phyloP scores from a whole-genome alignment of 2,113 vertebrate species.

The Alethe diademata region DNA sequence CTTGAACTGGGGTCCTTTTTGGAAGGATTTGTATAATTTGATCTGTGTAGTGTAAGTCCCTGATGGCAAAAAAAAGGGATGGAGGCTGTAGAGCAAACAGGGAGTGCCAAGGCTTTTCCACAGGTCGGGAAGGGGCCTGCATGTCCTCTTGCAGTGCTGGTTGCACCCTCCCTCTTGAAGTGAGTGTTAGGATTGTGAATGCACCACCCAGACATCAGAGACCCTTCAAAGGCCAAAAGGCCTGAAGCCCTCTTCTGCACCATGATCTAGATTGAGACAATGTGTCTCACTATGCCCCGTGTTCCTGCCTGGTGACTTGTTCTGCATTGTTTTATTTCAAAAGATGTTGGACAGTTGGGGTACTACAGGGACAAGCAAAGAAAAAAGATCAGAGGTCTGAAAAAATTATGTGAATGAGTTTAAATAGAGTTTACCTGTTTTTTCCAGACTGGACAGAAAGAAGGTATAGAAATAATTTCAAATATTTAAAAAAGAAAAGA shows the following conservation, averaged over 20 bases:
- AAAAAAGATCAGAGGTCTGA: neutral
- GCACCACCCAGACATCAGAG: neutral
- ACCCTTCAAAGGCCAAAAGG: neutral
- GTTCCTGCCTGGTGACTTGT: neutral
- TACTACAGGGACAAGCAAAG: neutral
- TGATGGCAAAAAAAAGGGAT: neutral
- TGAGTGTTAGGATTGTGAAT: fast-evolving
- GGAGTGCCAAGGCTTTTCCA: neutral
- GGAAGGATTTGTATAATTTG: neutral
- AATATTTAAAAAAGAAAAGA: neutral
- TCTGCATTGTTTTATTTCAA: neutral
- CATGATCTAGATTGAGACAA: neutral
- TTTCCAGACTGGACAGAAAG: neutral
- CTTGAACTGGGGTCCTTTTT: neutral
- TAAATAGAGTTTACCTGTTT: neutral
- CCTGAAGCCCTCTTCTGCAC: neutral
- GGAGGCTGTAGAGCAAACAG: neutral
- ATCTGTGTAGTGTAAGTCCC: neutral
- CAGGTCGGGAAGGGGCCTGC: neutral
- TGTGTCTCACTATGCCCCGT: fast-evolving
- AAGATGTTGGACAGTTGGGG: neutral
- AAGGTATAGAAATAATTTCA: neutral
- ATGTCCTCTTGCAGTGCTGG: neutral
- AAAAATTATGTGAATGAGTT: neutral
- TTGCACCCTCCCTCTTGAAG: neutral